Evolutionary conservation across 2,888 invertebrate species (phyloP).

Genomic region (Drosophila anomelani): DNA sequence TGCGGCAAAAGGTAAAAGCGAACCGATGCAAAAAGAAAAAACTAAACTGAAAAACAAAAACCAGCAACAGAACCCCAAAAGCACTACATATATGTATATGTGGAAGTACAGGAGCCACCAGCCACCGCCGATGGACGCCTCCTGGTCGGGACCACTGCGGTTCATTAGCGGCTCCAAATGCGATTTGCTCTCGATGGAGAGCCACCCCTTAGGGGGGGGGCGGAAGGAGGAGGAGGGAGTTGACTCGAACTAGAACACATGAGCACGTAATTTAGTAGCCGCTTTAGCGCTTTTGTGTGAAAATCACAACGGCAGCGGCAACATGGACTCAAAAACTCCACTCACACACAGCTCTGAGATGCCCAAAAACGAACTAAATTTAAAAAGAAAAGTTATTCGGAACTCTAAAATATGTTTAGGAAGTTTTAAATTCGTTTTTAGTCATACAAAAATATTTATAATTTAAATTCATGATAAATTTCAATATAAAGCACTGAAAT

Average conservation of each 20-base stretch:
- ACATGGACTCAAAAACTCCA: constrained; percentile 3
- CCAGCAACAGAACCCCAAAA: constrained; percentile 30
- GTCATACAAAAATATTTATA: not conserved
- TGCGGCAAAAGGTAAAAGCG: constrained; percentile 57
- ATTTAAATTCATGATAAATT: too few relatives aligned
- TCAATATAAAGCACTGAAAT: not conserved
- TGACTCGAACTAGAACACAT: constrained; percentile 74
- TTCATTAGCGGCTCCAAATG: constrained; percentile 78
- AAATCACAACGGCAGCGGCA: constrained; percentile 75
- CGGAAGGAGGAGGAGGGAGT: constrained; percentile 3
- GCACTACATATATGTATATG: constrained; percentile 1
- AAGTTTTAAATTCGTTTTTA: not conserved
- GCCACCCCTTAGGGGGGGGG: constrained; percentile 8
- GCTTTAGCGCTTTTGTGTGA: constrained; percentile 79
- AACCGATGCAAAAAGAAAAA: constrained; percentile 37
- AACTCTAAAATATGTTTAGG: not conserved
- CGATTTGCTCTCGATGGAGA: constrained; percentile 61
- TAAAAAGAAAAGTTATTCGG: not conserved
- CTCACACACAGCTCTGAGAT: not conserved
- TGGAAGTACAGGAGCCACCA: constrained; percentile 16
- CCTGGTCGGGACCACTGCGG: constrained; percentile 64
- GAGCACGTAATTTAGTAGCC: constrained; percentile 81
- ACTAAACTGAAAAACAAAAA: constrained; percentile 39
- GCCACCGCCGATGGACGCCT: constrained; percentile 36
- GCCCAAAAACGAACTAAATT: not conserved